phyloP scores from a whole-genome alignment of 2,797 vertebrate species.

The Clarias platycephalus region DNA sequence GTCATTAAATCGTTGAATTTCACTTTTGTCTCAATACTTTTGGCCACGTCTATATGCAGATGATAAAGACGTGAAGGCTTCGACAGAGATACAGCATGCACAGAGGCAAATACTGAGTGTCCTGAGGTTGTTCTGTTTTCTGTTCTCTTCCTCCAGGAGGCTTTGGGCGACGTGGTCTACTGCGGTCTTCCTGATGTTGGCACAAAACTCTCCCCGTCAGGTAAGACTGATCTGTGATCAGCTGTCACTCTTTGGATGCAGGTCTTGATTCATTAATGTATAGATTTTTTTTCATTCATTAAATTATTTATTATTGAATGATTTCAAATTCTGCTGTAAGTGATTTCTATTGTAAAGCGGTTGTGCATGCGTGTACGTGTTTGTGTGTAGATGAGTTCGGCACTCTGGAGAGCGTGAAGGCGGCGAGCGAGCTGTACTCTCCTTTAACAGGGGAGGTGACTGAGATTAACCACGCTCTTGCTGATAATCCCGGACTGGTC shows the following conservation, averaged over 20 bases:
- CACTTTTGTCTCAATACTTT: too few relatives aligned
- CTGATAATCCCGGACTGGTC: constrained; percentile 89
- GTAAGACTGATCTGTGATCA: constrained; percentile 65
- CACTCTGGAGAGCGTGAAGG: constrained; percentile 96
- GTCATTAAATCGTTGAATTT: too few relatives aligned
- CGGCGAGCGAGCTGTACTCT: constrained; percentile 95
- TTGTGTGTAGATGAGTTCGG: constrained; percentile 89
- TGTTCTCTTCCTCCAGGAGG: constrained; percentile 76
- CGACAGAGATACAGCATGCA: not conserved
- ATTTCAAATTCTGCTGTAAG: not conserved
- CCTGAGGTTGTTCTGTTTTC: not conserved
- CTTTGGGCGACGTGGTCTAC: constrained; percentile 96
- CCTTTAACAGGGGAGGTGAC: constrained; percentile 93
- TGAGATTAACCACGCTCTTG: constrained; percentile 84
- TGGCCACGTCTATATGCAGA: not conserved
- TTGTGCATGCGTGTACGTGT: not conserved
- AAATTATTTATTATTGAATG: not conserved
- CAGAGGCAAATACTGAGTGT: not conserved
- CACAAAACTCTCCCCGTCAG: constrained; percentile 87
- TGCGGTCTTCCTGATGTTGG: constrained; percentile 96
- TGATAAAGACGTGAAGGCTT: not conserved
- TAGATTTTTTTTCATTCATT: too few relatives aligned
- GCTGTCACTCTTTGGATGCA: not conserved
- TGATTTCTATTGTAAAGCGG: not conserved
- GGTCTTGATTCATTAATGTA: not conserved